Evolutionary conservation across 1,140 invertebrate genomes (phyloP), one percentile per base, ranked within the genome.

Genomic region (Camponotus pennsylvanicus): DNA sequence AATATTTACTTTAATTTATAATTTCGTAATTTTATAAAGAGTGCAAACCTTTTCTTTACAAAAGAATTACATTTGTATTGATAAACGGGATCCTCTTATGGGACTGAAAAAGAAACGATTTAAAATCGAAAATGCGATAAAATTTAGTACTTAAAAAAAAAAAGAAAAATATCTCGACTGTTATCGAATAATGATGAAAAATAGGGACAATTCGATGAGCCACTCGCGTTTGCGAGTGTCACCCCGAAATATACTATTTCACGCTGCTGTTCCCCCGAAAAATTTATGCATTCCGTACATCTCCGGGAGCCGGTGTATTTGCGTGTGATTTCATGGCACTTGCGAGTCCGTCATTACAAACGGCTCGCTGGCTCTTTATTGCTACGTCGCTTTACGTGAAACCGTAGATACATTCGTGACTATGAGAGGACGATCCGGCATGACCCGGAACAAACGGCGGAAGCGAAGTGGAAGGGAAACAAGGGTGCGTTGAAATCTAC

Each of bases 371-470:
- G 70, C 70, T 63, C 87, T 76, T 89, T 86, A 85, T 88, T 61
- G 76, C 63, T 49, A 27, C 71, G 59, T 61, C 73, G 69, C 59
- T 86, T 86, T 59, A 71, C 69, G 57, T 89, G 88, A 89, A 89
- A 89, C 87, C 77, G 66, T 89, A 89, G 88, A 85, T 85, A 79
- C 67, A 67, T 84, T 66, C 42, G 59, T 69, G 79, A 82, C 79
- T 82, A 40, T 55, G 79, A 83, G 79, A 83, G 82, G 42, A 80
- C 76, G 55, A 61, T 69, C 40, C 37, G 37, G 52, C 27, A 55
- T 37, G 75, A 59, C 49, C 75, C 63, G 83, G 40, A 85, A 85
- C 88, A 87, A 67, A 70, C 70, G 52, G 61, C 27, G 32, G 45
- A 49, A 73, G 64, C 69, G 40, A 63, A 13, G n/a, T 59, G 52